Conservation (phyloP, 2,113 vertebrate species). For the Pelusios castaneus region DNA sequence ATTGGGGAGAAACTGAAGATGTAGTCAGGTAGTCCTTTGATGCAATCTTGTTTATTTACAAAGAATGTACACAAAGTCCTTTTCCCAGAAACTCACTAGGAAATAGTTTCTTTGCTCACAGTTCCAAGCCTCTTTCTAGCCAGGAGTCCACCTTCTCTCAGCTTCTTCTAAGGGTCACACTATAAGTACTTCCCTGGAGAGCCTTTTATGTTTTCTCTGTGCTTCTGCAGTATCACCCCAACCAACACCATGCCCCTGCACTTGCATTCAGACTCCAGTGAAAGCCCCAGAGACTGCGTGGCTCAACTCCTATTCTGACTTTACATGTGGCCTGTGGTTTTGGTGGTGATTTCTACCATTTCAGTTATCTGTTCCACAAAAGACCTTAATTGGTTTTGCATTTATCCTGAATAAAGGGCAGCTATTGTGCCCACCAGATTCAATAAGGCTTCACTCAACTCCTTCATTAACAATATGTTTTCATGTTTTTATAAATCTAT, state of each 20-base stretch:
- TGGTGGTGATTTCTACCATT: too few relatives aligned
- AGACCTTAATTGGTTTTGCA: neutral
- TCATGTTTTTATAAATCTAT: neutral
- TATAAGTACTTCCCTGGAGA: neutral
- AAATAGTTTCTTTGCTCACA: neutral
- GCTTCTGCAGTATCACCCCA: neutral
- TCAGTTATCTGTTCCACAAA: neutral
- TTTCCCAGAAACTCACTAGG: neutral
- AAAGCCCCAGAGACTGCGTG: neutral
- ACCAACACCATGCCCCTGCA: neutral
- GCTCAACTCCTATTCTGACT: neutral
- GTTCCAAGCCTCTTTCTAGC: neutral
- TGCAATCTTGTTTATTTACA: neutral
- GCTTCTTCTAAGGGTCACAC: neutral
- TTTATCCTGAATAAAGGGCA: neutral
- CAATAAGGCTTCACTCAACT: neutral
- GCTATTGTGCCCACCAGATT: accelerated
- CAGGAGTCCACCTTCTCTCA: neutral
- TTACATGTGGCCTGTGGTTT: neutral
- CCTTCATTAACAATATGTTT: neutral
- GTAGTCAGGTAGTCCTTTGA: neutral
- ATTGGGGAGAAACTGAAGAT: neutral
- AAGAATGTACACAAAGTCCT: neutral
- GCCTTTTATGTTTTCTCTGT: neutral
- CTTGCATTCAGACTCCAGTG: neutral